phyloP scores from a whole-genome alignment of 1,140 invertebrate species.

The Manduca sexta region DNA sequence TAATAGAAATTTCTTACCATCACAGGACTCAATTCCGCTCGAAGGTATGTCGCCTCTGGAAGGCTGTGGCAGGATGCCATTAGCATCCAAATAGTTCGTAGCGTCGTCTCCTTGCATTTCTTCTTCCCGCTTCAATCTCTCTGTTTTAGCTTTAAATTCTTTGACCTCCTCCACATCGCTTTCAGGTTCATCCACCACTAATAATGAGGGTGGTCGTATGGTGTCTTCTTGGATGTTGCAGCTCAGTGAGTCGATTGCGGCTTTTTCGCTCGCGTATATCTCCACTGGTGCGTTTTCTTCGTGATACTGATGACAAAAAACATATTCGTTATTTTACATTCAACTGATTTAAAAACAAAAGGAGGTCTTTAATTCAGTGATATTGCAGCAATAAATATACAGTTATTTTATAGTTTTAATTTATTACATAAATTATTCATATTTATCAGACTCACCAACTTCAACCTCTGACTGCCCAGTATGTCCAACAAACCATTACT shows the following conservation, averaged over 20 bases:
- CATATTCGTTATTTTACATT: not conserved
- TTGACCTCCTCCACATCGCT: conserved; percentile 53
- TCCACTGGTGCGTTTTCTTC: conserved; percentile 60
- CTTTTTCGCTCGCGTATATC: conserved; percentile 43
- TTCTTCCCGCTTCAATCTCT: conserved; percentile 41
- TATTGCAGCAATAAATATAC: no score
- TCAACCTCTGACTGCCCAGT: conserved; percentile 38
- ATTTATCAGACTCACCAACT: conserved; percentile 37
- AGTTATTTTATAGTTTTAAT: no score
- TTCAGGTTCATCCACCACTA: conserved; percentile 31
- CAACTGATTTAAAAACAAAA: no score
- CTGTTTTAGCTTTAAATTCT: conserved; percentile 50
- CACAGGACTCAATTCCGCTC: conserved; percentile 78
- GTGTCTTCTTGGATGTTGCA: conserved; percentile 35
- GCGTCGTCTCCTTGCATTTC: conserved; percentile 59
- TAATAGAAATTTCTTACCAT: conserved; percentile 61
- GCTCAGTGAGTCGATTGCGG: conserved; percentile 42
- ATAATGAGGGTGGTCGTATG: conserved; percentile 31
- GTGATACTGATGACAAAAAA: conserved; percentile 50
- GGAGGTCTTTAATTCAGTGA: no score
- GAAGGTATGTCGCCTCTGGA: conserved; percentile 84
- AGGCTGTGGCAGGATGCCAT: conserved; percentile 24
- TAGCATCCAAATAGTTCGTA: conserved; percentile 48
- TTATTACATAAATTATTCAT: no score
- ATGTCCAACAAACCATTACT: conserved; percentile 40